These are phyloP conservation scores for Drosophila pandora DNA, from an alignment of 1,140 invertebrate species.

Conservation along the genomic window DNA sequence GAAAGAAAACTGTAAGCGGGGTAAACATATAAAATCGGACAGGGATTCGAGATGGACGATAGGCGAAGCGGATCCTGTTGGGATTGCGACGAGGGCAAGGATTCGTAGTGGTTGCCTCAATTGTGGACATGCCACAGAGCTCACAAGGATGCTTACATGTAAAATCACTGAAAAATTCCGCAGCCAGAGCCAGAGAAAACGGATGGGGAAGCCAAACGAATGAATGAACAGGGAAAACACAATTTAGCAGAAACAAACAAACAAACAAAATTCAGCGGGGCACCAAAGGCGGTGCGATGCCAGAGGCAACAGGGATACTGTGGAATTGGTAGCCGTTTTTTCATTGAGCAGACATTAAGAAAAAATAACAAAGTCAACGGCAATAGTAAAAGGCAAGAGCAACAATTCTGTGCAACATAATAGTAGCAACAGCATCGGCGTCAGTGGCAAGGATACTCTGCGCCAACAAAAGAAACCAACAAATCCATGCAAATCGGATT, in stretches of 20 bases:
- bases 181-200: constrained; percentile 21
- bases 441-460: constrained; percentile 74
- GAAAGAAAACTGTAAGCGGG: constrained; percentile 37
- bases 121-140: constrained; percentile 79
- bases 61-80: constrained; percentile 1
- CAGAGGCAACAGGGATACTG: constrained; percentile 22
- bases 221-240: constrained; percentile 82
- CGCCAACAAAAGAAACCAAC: constrained; percentile 80
- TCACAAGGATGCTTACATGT: constrained; percentile 80
- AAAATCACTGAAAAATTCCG: constrained; percentile 78
- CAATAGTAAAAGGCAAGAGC: constrained; percentile 27
- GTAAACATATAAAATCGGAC: constrained; percentile 60
- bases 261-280: constrained; percentile 63
- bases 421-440: constrained; percentile 77
- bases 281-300: constrained; percentile 58
- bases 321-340: constrained; percentile 43
- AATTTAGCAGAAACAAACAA: constrained; percentile 80
- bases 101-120: constrained; percentile 61
- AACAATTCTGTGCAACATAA: constrained; percentile 62
- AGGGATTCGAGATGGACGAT: constrained; percentile 49
- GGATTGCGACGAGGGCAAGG: constrained; percentile 17
- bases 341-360: constrained; percentile 80
- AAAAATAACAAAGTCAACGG: constrained; percentile 78
- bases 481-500: constrained; percentile 83
- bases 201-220: constrained; percentile 60